These are phyloP conservation scores for Drosophila colorata DNA, from an alignment of 2,888 invertebrate genomes.

Conservation along the genomic window DNA sequence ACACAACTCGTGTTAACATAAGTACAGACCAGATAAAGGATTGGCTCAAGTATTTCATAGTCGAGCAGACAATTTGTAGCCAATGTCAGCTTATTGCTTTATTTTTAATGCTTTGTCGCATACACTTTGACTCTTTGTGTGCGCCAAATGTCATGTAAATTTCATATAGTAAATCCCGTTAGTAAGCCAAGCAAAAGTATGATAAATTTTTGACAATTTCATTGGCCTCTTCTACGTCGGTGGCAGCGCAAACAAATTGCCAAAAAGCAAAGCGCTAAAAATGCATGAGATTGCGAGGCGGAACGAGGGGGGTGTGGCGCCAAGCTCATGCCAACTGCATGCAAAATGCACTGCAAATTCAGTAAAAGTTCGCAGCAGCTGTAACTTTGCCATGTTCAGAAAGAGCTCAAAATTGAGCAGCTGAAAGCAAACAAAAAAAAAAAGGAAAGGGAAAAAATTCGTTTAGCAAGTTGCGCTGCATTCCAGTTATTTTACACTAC, in stretches of 20 bases:
- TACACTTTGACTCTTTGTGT: constrained; percentile 27
- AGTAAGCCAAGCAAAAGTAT: constrained; percentile 53
- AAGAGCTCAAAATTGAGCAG: constrained; percentile 44
- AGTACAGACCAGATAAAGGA: too few relatives aligned
- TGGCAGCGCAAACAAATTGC: constrained; percentile 61
- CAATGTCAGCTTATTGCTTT: constrained; percentile 6
- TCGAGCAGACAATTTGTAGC: not conserved
- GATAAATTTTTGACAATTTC: constrained; percentile 62
- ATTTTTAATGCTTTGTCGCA: constrained; percentile 18
- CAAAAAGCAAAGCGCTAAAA: constrained; percentile 49
- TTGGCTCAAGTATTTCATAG: constrained; percentile 3
- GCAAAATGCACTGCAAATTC: constrained; percentile 36
- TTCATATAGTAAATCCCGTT: constrained; percentile 66
- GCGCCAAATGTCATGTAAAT: constrained; percentile 54
- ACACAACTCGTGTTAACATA: too few relatives aligned
- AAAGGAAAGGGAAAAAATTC: constrained; percentile 28
- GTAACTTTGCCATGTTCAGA: constrained; percentile 29
- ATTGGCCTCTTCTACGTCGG: constrained; percentile 30
- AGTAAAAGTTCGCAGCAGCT: constrained; percentile 37
- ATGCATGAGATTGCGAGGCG: constrained; percentile 48
- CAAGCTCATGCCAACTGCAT: constrained; percentile 12
- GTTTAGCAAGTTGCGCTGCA: constrained; percentile 44
- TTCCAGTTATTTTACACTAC: constrained; percentile 45
- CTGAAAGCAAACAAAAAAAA: constrained; percentile 26
- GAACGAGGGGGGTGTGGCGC: constrained; percentile 2